Evolutionary conservation across 2,797 vertebrate genomes (phyloP), one percentile per base, ranked within the genome.

Genomic region (Dromococcyx pavoninus): DNA sequence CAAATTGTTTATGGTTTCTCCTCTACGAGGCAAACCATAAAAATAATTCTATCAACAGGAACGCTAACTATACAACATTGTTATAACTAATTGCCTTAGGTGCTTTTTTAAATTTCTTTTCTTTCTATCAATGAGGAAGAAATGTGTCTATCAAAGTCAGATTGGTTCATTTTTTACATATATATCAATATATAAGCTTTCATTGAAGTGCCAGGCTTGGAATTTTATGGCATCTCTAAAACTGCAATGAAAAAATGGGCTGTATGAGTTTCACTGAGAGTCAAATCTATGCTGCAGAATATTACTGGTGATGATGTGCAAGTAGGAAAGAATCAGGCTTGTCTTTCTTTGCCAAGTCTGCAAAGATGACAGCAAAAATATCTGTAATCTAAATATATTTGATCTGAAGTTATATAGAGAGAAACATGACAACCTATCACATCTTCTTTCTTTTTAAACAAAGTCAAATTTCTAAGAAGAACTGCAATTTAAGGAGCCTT

Each of bases 331-430:
- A 89, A 91, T 88, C n/a, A 83, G 73, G 75, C 44, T 78, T 91
- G 35, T 75, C 95, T 94, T 83, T 94, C 92, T 89, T 78, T 67
- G 56, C 87, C 48, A 86, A 89, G 85, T 89, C 91, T 95, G 73
- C 87, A 73, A 86, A 23, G 79, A 17, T 94, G 91, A 84, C 85
- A 93, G 93, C 88, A 92, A 92, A 94, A 97, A 92, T 92, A 95
- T 83, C 96, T 92, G 75, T 82, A 94, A 95, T 89, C 91, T 92
- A 95, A 96, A 96, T 95, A 94, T 94, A 96, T 88, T 96, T 96
- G 92, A 96, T 96, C 95, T 88, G 85, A 91, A 96, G 66, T 64
- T 91, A 86, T 27, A 89, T 4, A 88, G 89, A 89, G 66, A 96
- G 92, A 94, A 95, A 93, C 82, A 96, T 95, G 91, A 95, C 94